These are phyloP conservation scores for Dichetophora obliterata DNA, from an alignment of 2,888 invertebrate species.

Conservation along the genomic window DNA sequence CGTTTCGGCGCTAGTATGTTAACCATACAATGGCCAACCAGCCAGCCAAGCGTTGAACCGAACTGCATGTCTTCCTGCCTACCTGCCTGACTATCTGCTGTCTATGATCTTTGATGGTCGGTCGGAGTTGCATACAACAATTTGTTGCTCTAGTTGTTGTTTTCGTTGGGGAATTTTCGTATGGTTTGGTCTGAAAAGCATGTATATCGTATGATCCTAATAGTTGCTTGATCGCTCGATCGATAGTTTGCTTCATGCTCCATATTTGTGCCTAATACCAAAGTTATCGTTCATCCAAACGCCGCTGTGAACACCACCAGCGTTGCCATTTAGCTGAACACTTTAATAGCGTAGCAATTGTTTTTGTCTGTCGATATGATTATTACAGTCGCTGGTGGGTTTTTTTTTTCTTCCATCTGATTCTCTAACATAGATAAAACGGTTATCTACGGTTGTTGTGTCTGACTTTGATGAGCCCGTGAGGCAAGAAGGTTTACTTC, in stretches of 20 bases:
- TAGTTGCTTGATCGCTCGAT: conserved; percentile 10
- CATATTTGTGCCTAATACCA: conserved; percentile 10
- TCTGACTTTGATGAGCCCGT: conserved; percentile 5
- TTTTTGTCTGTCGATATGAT: conserved; percentile 15
- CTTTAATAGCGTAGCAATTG: conserved; percentile 8
- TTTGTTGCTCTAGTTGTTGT: conserved; percentile 21
- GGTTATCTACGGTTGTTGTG: not conserved
- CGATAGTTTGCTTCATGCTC: conserved; percentile 1
- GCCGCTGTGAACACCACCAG: conserved; percentile 29
- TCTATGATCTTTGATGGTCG: conserved; percentile 61
- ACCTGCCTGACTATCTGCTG: conserved; percentile 57
- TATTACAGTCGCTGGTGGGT: conserved; percentile 40
- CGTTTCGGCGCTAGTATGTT: not conserved
- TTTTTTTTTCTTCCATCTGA: not conserved
- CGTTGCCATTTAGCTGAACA: conserved; percentile 28
- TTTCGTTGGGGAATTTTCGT: conserved; percentile 11
- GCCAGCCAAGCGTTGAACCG: conserved; percentile 1
- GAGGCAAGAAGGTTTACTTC: not conserved
- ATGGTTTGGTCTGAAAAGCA: not conserved
- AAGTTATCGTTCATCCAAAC: not conserved
- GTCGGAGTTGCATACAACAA: conserved; percentile 27
- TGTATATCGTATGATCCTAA: conserved; percentile 14
- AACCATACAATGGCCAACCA: not conserved
- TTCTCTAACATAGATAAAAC: not conserved
- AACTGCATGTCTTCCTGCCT: conserved; percentile 25